Evolutionary conservation across 1,140 invertebrate species (phyloP).

Genomic region (Phthorimaea operculella): DNA sequence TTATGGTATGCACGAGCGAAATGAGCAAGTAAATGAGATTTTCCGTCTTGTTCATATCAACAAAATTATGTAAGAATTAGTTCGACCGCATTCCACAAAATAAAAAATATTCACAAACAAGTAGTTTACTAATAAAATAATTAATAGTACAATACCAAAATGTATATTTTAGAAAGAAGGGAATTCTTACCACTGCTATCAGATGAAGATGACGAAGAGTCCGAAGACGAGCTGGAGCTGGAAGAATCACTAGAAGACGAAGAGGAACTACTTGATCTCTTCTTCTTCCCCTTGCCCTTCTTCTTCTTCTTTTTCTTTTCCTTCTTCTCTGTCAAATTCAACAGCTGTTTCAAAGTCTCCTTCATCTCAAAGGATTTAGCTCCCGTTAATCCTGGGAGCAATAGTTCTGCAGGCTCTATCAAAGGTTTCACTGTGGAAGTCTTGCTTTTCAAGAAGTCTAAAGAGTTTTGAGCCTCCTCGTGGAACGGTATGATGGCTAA

Average conservation of each 20-base stretch:
- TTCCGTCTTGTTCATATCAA: too few relatives aligned
- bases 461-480: slow-evolving; percentile 84
- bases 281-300: slow-evolving; percentile 76
- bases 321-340: slow-evolving; percentile 70
- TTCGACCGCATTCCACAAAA: too few relatives aligned
- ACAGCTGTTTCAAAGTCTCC: slow-evolving; percentile 72
- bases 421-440: slow-evolving; percentile 68
- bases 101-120: too few relatives aligned
- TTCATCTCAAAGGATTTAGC: slow-evolving; percentile 71
- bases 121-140: too few relatives aligned
- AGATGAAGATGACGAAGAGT: slow-evolving; percentile 72
- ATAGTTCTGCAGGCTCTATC: slow-evolving; percentile 70
- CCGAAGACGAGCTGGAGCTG: slow-evolving; percentile 72
- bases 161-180: not conserved
- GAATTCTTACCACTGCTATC: slow-evolving; percentile 59
- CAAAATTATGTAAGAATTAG: too few relatives aligned
- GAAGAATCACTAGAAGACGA: slow-evolving; percentile 74
- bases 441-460: slow-evolving; percentile 81
- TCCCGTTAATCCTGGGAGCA: slow-evolving; percentile 67
- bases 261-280: slow-evolving; percentile 73
- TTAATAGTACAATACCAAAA: too few relatives aligned
- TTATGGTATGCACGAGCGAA: too few relatives aligned
- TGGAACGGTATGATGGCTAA: slow-evolving; percentile 83
- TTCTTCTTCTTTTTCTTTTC: slow-evolving; percentile 82
- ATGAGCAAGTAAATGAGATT: too few relatives aligned